Evolutionary conservation across 2,888 invertebrate genomes (phyloP), one percentile per base, ranked within the genome.

Genomic region (Carabus problematicus): DNA sequence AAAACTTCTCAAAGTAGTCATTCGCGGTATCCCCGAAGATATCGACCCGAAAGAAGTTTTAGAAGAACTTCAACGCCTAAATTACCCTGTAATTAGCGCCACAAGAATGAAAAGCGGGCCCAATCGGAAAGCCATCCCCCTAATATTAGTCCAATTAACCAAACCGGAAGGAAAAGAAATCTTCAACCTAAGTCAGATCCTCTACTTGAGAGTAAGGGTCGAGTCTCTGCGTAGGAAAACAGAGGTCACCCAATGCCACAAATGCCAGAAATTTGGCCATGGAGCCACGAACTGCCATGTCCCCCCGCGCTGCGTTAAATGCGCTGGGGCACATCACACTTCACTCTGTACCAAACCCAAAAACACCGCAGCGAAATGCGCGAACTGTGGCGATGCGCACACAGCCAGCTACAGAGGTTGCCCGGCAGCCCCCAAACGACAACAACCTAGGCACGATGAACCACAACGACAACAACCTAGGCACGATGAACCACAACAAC

Each of bases 401-500:
- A 11, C 11, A n/a, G 47, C 47, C 6, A 47, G 16, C 47, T 47
- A 47, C 47, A 47, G 47, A 8, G 16, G 16, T 7, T 47, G 47
- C 47, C 47, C 47, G n/a, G 16, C 12, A 47, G 47, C 11, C 7
- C 47, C 47, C n/a, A 47, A 47, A 47, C 47, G 47, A 8, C 7
- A 47, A 7, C 47, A 47, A 11, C 47, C 11, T 1, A 47, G 47
- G 7, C 47, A 11, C n/a, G 6, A 3, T 3, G 29, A 29, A 6
- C 29, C 6, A 16, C 47, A 47, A 47, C 16, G 11, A 2, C 16
- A 47, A 11, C 47, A 11, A 9, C 47, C 47, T 7, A 4, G 1
- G 4, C 11, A 43, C 11, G 11, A 4, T 1, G n/a, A 8, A 9
- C n/a, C n/a, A n/a, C 11, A 3, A 16, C 8, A 9, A 47, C 12